Percentiles rank a stretch among this genome's conserved stretches.
Conservation (phyloP, 2,113 vertebrate genomes). For the Rhombomys opimus region DNA sequence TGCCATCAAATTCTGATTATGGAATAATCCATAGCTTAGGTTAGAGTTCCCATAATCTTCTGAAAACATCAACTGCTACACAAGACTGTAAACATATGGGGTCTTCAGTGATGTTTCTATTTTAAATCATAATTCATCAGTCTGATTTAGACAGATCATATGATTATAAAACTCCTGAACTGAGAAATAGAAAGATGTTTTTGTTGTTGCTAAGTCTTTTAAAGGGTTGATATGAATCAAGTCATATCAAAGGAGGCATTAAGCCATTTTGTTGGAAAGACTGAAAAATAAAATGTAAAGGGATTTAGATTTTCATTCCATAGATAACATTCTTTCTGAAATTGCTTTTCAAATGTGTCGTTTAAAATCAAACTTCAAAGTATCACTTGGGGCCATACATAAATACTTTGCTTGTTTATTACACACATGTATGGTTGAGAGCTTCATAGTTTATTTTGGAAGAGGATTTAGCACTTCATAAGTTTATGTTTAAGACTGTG, state of each 20-base stretch:
- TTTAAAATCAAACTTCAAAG: constrained; percentile 66
- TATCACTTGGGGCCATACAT: not conserved
- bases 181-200: not conserved
- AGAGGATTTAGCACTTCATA: constrained; percentile 61
- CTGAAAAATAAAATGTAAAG: constrained; percentile 20
- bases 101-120: not conserved
- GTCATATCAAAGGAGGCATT: constrained; percentile 4
- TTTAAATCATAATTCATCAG: not conserved
- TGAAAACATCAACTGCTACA: not conserved
- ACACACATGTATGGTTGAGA: constrained; percentile 5
- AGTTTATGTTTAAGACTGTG: not conserved
- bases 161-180: not conserved
- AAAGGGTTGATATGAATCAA: not conserved
- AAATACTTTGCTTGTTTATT: constrained; percentile 46
- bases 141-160: not conserved
- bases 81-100: not conserved
- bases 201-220: constrained; percentile 18
- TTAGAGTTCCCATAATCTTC: not conserved
- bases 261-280: constrained; percentile 8
- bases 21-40: not conserved
- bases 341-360: constrained; percentile 40
- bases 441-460: constrained; percentile 56
- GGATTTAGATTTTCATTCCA: constrained; percentile 47
- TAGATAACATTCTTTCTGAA: constrained; percentile 65
- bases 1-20: not conserved